phyloP scores from a whole-genome alignment of 2,113 vertebrate species.

The Xiphophorus maculatus region DNA sequence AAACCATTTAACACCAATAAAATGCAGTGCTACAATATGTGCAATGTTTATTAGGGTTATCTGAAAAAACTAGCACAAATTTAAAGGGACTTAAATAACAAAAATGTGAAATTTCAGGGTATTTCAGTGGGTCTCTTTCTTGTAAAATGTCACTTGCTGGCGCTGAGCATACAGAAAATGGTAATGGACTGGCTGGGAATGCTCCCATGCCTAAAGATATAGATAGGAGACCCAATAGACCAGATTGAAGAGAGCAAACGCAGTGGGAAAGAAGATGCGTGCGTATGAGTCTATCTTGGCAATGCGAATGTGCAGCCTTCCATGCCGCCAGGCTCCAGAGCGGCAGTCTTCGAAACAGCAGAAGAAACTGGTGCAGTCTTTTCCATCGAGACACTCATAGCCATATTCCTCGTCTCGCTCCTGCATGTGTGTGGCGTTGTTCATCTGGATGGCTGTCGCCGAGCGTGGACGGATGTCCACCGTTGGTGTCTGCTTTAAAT shows the following conservation, averaged over 20 bases:
- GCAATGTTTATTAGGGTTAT: conserved; percentile 62
- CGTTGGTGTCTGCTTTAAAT: conserved; percentile 89
- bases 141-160: conserved; percentile 63
- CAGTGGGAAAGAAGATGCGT: conserved; percentile 97
- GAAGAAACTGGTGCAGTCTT: conserved; percentile 99
- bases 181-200: conserved; percentile 48
- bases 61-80: conserved; percentile 35
- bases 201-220: conserved; percentile 85
- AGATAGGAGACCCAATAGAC: conserved; percentile 99
- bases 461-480: conserved; percentile 98
- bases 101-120: conserved; percentile 26
- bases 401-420: conserved; percentile 97
- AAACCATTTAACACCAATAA: conserved; percentile 49
- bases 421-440: conserved; percentile 98
- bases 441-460: conserved; percentile 98
- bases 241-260: conserved; percentile 97
- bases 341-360: conserved; percentile 99
- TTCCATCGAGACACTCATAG: conserved; percentile 97
- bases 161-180: conserved; percentile 55
- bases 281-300: conserved; percentile 99
- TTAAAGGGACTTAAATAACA: conserved; percentile 39
- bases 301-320: conserved; percentile 95
- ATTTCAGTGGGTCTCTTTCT: conserved; percentile 52
- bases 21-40: conserved; percentile 82
- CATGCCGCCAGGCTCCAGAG: conserved; percentile 96